phyloP scores from a whole-genome alignment of 2,113 vertebrate genomes.

The Larimichthys crocea region DNA sequence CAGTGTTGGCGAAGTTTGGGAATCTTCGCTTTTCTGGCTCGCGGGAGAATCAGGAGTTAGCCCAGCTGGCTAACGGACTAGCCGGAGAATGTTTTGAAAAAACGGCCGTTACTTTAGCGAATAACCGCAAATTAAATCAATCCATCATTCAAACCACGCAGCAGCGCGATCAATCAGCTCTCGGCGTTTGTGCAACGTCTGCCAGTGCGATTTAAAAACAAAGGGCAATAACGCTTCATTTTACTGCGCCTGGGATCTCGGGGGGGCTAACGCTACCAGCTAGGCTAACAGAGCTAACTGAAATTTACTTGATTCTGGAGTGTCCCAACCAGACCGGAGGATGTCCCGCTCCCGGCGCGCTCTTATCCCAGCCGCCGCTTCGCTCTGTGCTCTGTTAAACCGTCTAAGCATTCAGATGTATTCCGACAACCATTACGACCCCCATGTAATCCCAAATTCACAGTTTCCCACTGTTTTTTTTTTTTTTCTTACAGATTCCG shows the following conservation, averaged over 20 bases:
- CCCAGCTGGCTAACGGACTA: conserved; percentile 65
- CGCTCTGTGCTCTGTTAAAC: conserved; percentile 45
- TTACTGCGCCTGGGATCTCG: conserved; percentile 80
- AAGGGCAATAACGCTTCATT: conserved; percentile 83
- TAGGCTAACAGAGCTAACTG: conserved; percentile 75
- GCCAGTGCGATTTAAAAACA: conserved; percentile 81
- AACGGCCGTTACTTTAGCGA: conserved; percentile 42
- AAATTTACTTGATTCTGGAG: conserved; percentile 81
- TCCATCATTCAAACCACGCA: conserved; percentile 12
- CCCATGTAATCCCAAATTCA: conserved; percentile 72
- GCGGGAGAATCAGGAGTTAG: conserved; percentile 81
- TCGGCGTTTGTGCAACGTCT: conserved; percentile 51
- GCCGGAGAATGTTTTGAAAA: conserved; percentile 65
- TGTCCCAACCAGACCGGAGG: conserved; percentile 73
- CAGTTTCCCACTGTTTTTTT: conserved; percentile 72
- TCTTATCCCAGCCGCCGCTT: conserved; percentile 55
- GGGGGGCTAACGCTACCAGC: conserved; percentile 68
- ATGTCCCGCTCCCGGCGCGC: conserved; percentile 73
- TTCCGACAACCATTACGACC: conserved; percentile 62
- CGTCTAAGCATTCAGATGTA: conserved; percentile 30
- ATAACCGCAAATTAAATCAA: conserved; percentile 17
- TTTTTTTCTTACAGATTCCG: conserved; percentile 83
- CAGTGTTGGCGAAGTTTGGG: conserved; percentile 76
- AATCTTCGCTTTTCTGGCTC: conserved; percentile 71
- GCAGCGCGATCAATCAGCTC: conserved; percentile 10